These are phyloP conservation scores for Oppia nitens DNA, from an alignment of 1,140 invertebrate species.

Conservation along the genomic window DNA sequence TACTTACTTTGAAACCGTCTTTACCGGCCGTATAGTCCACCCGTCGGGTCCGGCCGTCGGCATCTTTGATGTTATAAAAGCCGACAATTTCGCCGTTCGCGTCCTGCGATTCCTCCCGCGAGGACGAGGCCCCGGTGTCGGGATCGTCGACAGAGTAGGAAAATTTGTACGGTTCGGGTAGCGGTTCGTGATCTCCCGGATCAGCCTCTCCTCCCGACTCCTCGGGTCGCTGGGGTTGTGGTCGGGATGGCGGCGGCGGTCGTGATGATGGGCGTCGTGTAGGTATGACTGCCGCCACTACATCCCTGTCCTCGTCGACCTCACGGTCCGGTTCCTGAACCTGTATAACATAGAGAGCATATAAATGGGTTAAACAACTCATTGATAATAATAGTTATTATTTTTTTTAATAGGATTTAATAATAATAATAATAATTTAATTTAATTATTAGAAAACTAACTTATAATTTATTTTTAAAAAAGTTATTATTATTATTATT, in stretches of 20 bases:
- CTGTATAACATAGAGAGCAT: too few species aligned
- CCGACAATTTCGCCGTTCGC: constrained; percentile 10
- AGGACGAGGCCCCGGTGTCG: background rate
- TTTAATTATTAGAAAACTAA: too few species aligned
- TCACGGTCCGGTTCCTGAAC: background rate
- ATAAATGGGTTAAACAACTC: too few species aligned
- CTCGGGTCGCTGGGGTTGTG: background rate
- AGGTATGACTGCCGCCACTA: background rate
- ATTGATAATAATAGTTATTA: too few species aligned
- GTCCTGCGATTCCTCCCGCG: constrained; percentile 12
- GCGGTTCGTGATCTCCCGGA: too few species aligned
- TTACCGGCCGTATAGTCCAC: constrained; percentile 13
- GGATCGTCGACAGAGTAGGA: constrained; percentile 9
- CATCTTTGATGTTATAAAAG: constrained; percentile 6
- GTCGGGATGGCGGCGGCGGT: background rate
- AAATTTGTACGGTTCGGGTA: constrained; percentile 9
- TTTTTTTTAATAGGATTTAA: too few species aligned
- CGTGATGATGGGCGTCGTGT: background rate
- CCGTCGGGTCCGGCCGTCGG: constrained; percentile 8
- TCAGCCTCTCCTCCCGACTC: background rate
- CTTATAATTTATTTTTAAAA: too few species aligned
- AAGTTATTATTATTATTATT: too few species aligned
- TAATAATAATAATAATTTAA: too few species aligned
- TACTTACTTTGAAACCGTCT: constrained; percentile 1
- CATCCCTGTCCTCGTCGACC: background rate